Evolutionary conservation across 2,888 invertebrate species (phyloP).

Genomic region (Drosophila sordidula): DNA sequence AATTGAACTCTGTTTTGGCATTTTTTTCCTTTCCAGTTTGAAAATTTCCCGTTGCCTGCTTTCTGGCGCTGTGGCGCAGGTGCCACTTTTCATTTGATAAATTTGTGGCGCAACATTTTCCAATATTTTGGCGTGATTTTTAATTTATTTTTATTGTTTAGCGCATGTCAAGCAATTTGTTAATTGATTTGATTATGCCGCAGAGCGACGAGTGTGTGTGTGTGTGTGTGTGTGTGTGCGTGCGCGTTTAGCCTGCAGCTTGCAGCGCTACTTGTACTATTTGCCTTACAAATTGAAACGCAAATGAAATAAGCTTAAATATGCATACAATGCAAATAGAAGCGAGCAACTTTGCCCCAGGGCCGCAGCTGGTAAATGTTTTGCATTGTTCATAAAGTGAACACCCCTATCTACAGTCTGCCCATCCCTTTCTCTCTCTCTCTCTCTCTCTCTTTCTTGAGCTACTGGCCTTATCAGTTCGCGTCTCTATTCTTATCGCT

Average conservation of each 20-base stretch:
- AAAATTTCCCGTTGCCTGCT: slow-evolving; percentile 9
- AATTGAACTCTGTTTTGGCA: slow-evolving; percentile 26
- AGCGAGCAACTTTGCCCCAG: slow-evolving; percentile 36
- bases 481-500: slow-evolving; percentile 39
- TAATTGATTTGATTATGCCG: slow-evolving; percentile 59
- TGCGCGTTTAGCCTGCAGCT: slow-evolving; percentile 32
- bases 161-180: slow-evolving; percentile 38
- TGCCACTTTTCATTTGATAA: slow-evolving; percentile 9
- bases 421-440: too few relatives aligned
- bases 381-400: slow-evolving; percentile 50
- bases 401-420: not conserved
- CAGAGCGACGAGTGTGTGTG: not conserved
- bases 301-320: slow-evolving; percentile 75
- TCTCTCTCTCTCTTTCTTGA: not conserved
- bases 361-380: slow-evolving; percentile 39
- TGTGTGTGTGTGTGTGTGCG: slow-evolving; percentile 3
- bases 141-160: too few relatives aligned
- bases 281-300: slow-evolving; percentile 64
- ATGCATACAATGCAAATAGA: slow-evolving; percentile 69
- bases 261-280: slow-evolving; percentile 33
- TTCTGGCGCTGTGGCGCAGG: slow-evolving; percentile 8
- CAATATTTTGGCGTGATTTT: not conserved
- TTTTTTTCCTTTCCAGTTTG: not conserved
- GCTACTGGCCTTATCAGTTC: slow-evolving; percentile 12
- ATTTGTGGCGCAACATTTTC: slow-evolving; percentile 3